Evolutionary conservation across 1,140 invertebrate genomes (phyloP).

Genomic region (Galendromus occidentalis): DNA sequence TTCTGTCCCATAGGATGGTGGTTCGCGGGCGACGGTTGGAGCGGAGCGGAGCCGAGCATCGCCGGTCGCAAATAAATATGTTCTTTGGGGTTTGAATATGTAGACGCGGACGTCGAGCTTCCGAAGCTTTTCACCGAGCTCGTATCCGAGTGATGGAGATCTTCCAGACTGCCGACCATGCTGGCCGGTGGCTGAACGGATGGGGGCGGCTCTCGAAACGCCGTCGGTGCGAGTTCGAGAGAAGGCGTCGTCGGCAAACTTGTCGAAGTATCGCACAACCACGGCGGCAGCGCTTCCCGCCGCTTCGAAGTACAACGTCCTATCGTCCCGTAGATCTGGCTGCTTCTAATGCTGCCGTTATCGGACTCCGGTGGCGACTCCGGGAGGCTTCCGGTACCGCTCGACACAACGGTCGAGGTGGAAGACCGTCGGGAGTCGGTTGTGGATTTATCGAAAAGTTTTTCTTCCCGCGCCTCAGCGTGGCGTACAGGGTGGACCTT

Average conservation of each 20-base stretch:
- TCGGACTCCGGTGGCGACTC: conserved; percentile 8
- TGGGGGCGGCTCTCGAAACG: not conserved
- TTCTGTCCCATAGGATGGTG: conserved; percentile 6
- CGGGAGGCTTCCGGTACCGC: not conserved
- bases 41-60: not conserved
- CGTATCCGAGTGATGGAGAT: conserved; percentile 3
- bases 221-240: not conserved
- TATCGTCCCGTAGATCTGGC: not conserved
- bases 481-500: conserved; percentile 5
- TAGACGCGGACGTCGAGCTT: conserved; percentile 3
- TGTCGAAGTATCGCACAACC: not conserved
- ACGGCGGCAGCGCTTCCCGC: not conserved
- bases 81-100: conserved; percentile 1
- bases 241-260: not conserved
- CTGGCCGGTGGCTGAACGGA: conserved; percentile 1
- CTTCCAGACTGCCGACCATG: not conserved
- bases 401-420: not conserved
- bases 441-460: not conserved
- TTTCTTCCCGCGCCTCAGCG: not conserved
- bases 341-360: not conserved
- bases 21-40: conserved; percentile 6
- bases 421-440: not conserved
- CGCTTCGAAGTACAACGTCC: not conserved
- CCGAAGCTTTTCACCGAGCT: not conserved
- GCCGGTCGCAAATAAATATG: not conserved